Evolutionary conservation across 2,797 vertebrate genomes (phyloP), one percentile per base, ranked within the genome.

Genomic region (Enoplosus armatus): DNA sequence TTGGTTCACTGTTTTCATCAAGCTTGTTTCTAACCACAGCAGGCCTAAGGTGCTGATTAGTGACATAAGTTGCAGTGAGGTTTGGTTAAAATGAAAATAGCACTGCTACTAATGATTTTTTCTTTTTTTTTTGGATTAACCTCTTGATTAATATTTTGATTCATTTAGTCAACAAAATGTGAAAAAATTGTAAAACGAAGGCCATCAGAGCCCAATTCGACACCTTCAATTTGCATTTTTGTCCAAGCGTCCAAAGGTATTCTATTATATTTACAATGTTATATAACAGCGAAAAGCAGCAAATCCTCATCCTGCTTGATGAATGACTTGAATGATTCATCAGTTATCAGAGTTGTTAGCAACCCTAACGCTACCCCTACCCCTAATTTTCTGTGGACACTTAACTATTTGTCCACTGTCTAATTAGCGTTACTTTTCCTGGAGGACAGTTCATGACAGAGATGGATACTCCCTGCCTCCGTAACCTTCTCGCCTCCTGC

Each of bases 401-500:
- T n/a, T n/a, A 70, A 69, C 47, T 67, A 26, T 74, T 80, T 45
- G 72, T 71, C 56, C 39, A 14, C 39, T 9, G 6, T 75, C 50
- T 77, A 45, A 78, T 83, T 66, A 79, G 41, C 66, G 35, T 62
- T 45, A 41, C 54, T 75, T 75, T 78, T 39, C 53, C 61, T 77
- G 37, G 24, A 72, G 53, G 61, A 72, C 10, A 15, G 58, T 51
- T 72, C 18, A 1, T 65, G 53, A 69, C 66, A 72, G 60, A 27
- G 81, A 71, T 48, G 75, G 77, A 56, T 72, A 62, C 72, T 79
- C 69, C 53, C 54, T 47, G 58, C 63, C 51, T 82, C 45, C 48
- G 64, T 82, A 75, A 88, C 82, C 89, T 87, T n/a, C 61, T 65
- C 35, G 56, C 84, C 82, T 75, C 75, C 80, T 70, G 69, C 84